Base-by-base conservation (phyloP, 2,888 invertebrate genomes). In the Diaperis boleti region DNA sequence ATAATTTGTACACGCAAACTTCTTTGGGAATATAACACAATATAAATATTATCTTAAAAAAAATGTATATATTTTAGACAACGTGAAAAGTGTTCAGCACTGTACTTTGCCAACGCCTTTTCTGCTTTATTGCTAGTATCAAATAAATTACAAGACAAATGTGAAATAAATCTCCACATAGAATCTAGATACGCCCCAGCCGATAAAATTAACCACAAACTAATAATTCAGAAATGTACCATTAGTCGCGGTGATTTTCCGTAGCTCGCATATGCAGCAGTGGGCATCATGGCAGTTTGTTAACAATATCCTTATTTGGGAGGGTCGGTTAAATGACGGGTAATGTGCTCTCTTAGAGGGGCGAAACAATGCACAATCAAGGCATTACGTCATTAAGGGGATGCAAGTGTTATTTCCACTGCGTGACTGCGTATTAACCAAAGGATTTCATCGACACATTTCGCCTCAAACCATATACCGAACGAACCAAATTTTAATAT, bases 331-430 rank as follows among this genome's bases (percentile, higher is more conserved):
- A 79, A 79, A 79, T 79, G 78, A 78, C 78, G 78, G 77, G 78
- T 78, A 78, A 79, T 78, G 77, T 70, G 73, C 75, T 73, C 76
- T 77, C 72, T 70, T 70, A 69, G 68, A 73, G 77, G 79, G 76
- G 67, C 73, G 77, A 80, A 79, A 81, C 81, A 81, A 81, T 81
- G 77, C 78, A 78, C 79, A 80, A 81, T 81, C 81, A 81, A 76
- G 77, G 78, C 79, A 81, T 81, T 81, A 81, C 79, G 80, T 78
- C 80, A 79, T 80, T 79, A 76, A 76, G 74, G 75, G 78, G 74
- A 73, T 68, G 73, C 74, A 75, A 77, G 77, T 77, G 76, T 76
- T 76, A 72, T 74, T 76, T 72, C 71, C 72, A 69, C 57, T 62
- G 59, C 31, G 20, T 37, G 49, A 49, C 41, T 62, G 41, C 49